These are phyloP conservation scores for Pycnonotus jocosus DNA, from an alignment of 2,113 vertebrate genomes.

Conservation along the genomic window DNA sequence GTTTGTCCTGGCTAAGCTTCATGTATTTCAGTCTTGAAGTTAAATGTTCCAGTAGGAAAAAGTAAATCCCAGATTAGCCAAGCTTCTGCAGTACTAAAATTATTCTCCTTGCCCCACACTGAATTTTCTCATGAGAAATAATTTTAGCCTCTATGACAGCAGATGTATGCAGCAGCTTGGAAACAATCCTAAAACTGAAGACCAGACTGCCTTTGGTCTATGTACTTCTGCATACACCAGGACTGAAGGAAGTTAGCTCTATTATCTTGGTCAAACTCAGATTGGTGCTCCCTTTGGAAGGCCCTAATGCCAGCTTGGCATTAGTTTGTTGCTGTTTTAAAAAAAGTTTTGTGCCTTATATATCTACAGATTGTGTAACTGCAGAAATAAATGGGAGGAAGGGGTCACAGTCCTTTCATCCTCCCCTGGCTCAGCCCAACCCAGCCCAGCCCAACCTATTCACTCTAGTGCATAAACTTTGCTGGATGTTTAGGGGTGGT, in stretches of 20 bases:
- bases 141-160: neutral
- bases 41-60: constrained; percentile 1
- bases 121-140: neutral
- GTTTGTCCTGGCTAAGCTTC: constrained; percentile 10
- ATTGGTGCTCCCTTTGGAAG: neutral
- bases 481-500: neutral
- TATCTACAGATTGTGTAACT: neutral
- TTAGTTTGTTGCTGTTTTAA: neutral
- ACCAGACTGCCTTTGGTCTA: neutral
- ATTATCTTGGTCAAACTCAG: neutral
- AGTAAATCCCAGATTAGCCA: neutral
- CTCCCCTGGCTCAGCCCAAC: neutral
- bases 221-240: neutral
- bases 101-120: neutral
- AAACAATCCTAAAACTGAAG: neutral
- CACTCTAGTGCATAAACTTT: neutral
- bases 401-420: neutral
- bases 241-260: neutral
- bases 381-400: neutral
- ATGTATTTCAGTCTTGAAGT: neutral
- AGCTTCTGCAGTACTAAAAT: neutral
- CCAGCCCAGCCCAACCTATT: neutral
- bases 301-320: neutral
- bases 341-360: neutral
- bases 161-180: neutral